A percentile compares a stretch with the other conserved stretches of the same genome.
phyloP scores from a whole-genome alignment of 1,140 invertebrate genomes.

The Berghia stephanieae region DNA sequence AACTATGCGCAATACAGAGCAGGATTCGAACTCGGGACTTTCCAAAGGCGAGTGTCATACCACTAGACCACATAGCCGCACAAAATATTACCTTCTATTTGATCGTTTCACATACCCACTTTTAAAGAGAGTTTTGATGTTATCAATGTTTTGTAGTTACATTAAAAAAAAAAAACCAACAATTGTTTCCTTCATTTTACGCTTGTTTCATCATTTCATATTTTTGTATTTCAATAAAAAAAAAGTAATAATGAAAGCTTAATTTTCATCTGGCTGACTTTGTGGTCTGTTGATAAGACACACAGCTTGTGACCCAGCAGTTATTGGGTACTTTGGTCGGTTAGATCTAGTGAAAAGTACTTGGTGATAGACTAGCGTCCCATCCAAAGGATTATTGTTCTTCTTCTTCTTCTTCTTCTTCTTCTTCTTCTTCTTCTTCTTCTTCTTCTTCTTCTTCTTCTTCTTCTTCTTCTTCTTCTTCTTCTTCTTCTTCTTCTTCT shows the following conservation, averaged over 20 bases:
- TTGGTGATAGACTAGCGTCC: too few relatives aligned
- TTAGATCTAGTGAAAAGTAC: too few relatives aligned
- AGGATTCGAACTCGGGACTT: slow-evolving; percentile 44
- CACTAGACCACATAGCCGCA: too few relatives aligned
- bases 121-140: slow-evolving; percentile 40
- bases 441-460: neutral
- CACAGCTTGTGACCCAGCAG: neutral
- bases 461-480: neutral
- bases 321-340: too few relatives aligned
- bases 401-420: neutral
- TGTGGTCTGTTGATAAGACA: neutral
- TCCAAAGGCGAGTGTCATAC: too few relatives aligned
- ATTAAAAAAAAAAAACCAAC: slow-evolving; percentile 75
- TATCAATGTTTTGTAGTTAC: slow-evolving; percentile 49
- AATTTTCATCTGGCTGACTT: neutral
- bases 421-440: neutral
- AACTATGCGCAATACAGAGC: slow-evolving; percentile 39
- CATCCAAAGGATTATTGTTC: neutral
- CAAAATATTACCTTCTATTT: slow-evolving; percentile 39
- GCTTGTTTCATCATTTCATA: too few relatives aligned
- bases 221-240: too few relatives aligned
- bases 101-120: slow-evolving; percentile 38
- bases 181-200: slow-evolving; percentile 76
- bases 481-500: neutral
- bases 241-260: neutral